These are phyloP conservation scores for Agrotis ipsilon DNA, from an alignment of 2,888 invertebrate species.

Conservation along the genomic window DNA sequence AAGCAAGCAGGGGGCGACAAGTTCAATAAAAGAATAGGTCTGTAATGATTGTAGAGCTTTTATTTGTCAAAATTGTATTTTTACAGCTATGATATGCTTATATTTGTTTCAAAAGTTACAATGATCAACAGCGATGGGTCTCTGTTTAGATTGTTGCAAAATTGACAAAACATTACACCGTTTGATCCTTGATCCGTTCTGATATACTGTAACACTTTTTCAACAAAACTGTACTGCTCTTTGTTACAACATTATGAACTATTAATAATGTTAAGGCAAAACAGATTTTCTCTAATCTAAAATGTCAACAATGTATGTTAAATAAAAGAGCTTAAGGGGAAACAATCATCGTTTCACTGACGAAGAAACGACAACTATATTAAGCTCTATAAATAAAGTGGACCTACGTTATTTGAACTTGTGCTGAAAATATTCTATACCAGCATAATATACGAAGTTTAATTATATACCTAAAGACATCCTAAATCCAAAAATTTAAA, in stretches of 20 bases:
- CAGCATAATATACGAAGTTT: constrained; percentile 80
- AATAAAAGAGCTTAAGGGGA: constrained; percentile 88
- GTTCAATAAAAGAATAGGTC: constrained; percentile 78
- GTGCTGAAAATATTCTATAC: constrained; percentile 85
- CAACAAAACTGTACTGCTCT: constrained; percentile 88
- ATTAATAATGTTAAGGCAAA: constrained; percentile 90
- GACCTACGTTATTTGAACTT: constrained; percentile 90
- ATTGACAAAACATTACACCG: constrained; percentile 88
- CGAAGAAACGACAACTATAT: constrained; percentile 79
- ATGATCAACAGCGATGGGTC: constrained; percentile 91
- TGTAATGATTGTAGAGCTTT: constrained; percentile 93
- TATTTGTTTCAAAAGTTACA: constrained; percentile 93
- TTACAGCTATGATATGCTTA: constrained; percentile 98
- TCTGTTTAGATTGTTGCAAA: constrained; percentile 84
- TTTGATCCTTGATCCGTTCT: constrained; percentile 82
- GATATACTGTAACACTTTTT: constrained; percentile 85
- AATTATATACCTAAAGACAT: constrained; percentile 50
- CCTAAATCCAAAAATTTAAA: constrained; percentile 49
- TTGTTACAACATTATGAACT: constrained; percentile 87
- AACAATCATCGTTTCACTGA: constrained; percentile 77
- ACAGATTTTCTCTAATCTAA: constrained; percentile 90
- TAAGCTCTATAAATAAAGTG: constrained; percentile 89
- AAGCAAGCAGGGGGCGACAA: constrained; percentile 19
- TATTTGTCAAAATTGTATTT: constrained; percentile 96
- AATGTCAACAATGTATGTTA: constrained; percentile 90